Evolutionary conservation across 2,113 vertebrate genomes (phyloP), one percentile per base, ranked within the genome.

Genomic region (Oriolus oriolus): DNA sequence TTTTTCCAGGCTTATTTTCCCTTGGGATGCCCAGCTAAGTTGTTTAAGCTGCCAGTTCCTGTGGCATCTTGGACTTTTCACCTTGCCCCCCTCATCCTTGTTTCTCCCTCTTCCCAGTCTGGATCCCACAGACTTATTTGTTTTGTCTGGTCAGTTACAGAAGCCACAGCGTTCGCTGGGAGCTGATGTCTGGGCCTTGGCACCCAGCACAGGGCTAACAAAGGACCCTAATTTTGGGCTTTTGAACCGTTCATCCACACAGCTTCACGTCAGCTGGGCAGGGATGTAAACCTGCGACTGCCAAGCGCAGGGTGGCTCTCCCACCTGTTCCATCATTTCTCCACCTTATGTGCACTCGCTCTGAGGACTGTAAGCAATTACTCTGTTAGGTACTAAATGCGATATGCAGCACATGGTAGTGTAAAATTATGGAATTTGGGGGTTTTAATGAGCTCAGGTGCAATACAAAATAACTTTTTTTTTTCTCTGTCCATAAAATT

Each of bases 391-490:
- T 82, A 97, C 96, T 97, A 97, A 97, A 93, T 95, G 94, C 97
- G 57, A 97, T 95, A 94, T 56, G 94, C 96, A 97, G 97, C 97
- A 98, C 97, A 97, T 98, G 98, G 96, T 97, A 97, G 97, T 97
- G 97, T 98, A 97, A 98, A 98, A 98, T 98, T 98, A 98, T 98
- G 98, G 98, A 98, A 98, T 98, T 98, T 96, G 83, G 89, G 87
- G 93, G 90, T 97, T 96, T 98, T 98, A 98, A 98, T 98, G 98
- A 98, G 98, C 96, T 98, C 98, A 98, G 98, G 98, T 98, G 98
- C 96, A 95, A 97, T 97, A 98, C 98, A 98, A 98, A 98, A 98
- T 96, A 97, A 97, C 95, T 94, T 96, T 95, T 89, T 88, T 94
- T 95, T 94, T 89, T 49, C 6, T 52, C 95, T 95, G 94, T 98